These are phyloP conservation scores for Glyptemys insculpta DNA, from an alignment of 2,797 vertebrate species.

Conservation along the genomic window DNA sequence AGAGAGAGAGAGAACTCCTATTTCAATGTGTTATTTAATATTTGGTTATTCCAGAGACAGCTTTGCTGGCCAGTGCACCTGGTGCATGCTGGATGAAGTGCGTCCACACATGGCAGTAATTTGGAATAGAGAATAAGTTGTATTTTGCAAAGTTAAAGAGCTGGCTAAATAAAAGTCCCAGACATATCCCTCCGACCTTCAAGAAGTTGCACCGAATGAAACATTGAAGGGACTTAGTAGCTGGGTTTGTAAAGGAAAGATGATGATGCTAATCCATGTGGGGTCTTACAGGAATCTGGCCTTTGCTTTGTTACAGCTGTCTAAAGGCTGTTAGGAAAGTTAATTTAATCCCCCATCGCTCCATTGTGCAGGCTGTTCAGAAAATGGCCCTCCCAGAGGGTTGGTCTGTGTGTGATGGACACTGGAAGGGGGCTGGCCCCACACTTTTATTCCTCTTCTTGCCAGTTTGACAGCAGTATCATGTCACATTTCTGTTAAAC, in stretches of 20 bases:
- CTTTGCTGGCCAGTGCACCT: not conserved
- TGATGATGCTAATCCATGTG: not conserved
- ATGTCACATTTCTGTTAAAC: accelerated
- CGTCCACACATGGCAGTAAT: accelerated
- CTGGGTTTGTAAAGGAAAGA: accelerated
- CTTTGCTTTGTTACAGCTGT: not conserved
- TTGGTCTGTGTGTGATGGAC: accelerated
- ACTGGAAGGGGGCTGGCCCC: not conserved
- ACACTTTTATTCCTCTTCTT: not conserved
- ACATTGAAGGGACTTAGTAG: accelerated
- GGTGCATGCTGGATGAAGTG: accelerated
- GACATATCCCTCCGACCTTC: not conserved
- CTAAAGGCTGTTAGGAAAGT: not conserved
- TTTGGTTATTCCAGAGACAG: accelerated
- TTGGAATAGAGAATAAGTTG: not conserved
- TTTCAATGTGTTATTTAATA: not conserved
- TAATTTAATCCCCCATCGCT: not conserved
- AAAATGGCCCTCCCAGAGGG: accelerated
- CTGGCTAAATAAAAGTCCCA: not conserved
- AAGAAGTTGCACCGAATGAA: not conserved
- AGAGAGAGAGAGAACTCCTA: accelerated
- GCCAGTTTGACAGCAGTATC: not conserved
- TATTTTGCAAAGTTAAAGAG: accelerated
- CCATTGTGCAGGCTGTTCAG: accelerated
- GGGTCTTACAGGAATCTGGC: not conserved